These are phyloP conservation scores for Tipula lateralis DNA, from an alignment of 2,888 invertebrate genomes.

Conservation along the genomic window DNA sequence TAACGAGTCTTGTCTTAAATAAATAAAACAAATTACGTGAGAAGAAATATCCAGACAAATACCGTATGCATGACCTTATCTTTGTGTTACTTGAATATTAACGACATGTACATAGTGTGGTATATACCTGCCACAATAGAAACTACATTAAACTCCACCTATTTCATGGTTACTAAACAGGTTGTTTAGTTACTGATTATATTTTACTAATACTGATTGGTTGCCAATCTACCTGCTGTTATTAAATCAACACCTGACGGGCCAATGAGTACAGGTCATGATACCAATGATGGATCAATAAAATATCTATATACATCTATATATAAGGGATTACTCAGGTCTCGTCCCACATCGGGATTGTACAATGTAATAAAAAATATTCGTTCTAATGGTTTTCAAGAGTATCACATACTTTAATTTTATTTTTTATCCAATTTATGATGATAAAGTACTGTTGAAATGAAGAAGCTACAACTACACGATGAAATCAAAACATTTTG, in stretches of 20 bases:
- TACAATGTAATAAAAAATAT: not conserved
- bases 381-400: conserved; percentile 24
- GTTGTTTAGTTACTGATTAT: not conserved
- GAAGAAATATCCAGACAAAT: not conserved
- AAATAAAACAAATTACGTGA: not conserved
- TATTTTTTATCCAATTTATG: conserved; percentile 2
- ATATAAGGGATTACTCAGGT: not conserved
- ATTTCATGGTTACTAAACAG: not conserved
- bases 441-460: conserved; percentile 11
- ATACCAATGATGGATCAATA: not conserved
- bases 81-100: not conserved
- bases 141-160: not conserved
- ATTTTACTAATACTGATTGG: not conserved
- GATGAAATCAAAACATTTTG: conserved; percentile 13
- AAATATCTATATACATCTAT: not conserved
- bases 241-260: not conserved
- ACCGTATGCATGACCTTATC: not conserved
- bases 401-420: conserved; percentile 3
- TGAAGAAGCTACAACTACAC: not conserved
- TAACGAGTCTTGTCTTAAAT: not conserved
- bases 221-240: not conserved
- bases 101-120: not conserved
- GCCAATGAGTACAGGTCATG: not conserved
- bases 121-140: not conserved
- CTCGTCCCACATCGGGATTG: not conserved